Base-by-base conservation (phyloP, 2,113 vertebrate species). In the Laterallus jamaicensis region DNA sequence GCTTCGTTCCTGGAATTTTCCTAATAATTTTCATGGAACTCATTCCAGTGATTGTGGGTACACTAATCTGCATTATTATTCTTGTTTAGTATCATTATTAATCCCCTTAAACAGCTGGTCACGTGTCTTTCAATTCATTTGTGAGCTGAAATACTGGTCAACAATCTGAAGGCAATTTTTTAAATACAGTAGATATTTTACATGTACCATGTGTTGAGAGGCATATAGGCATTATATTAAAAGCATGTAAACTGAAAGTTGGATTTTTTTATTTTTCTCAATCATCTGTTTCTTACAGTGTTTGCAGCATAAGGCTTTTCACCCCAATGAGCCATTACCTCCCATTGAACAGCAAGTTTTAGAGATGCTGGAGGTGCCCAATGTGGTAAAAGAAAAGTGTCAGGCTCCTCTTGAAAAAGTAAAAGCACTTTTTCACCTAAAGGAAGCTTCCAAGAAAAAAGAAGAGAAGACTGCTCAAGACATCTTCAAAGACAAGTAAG, bases 401-500 rank as follows among this genome's bases (percentile, higher is more conserved):
- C 96, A 96, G 73, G 96, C 63, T 93, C 89, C 98, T 37, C 98
- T 99, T 63, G 97, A 98, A 90, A 98, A 98, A 97, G 62, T 99
- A 85, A 99, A 99, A 97, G 97, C 89, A 56, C 97, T 97, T 55
- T 99, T 99, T 82, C 98, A 99, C 39, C 98, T 99, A 56, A 98
- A 98, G 49, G 98, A 99, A 94, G 98, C 98, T 90, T 85, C 97
- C 96, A 99, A 98, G 97, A 99, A 97, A 96, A 99, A 99, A 97
- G 98, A 98, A 69, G 97, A 98, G 39, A 98, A 98, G 93, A 99
- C 99, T 47, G 99, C 98, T 55, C 98, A 99, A 91, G 98, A 99
- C 82, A 96, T 99, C 86, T 99, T 99, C 97, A 98, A 98, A 93
- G 98, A 98, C 93, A 98, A 97, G 99, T 99, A 95, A 96, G 97